Evolutionary conservation across 1,140 invertebrate genomes (phyloP), one percentile per base, ranked within the genome.

Genomic region (Sycophaga agraensis): DNA sequence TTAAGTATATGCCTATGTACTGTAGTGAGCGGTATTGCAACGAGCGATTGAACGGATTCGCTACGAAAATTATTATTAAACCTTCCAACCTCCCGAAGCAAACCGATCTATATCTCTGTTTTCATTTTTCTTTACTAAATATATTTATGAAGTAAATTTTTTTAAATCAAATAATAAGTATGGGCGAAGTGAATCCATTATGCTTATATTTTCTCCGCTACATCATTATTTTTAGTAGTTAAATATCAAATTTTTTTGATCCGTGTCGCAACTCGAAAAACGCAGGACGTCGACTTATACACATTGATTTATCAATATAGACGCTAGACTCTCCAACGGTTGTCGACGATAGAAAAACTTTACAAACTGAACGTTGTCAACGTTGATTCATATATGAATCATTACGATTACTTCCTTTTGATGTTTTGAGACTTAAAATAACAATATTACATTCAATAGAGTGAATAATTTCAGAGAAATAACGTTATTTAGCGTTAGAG

Each of bases 231-330:
- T 11, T 28, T 54, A n/a, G n/a, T n/a, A n/a, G n/a, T n/a, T 58
- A 12, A 58, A 19, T 46, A 43, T 46, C 42, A 37, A 37, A 57
- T 14, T 1, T 57, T n/a, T 46, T 57, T 46, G 22, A 58, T 48
- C 16, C 22, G 34, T 45, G n/a, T 21, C 28, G 22, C 45, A 58
- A 58, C 17, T 39, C 9, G 31, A 58, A 58, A 58, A 48, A 39
- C 21, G n/a, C 34, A 22, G 12, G 34, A 46, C 24, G 19, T 16
- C 9, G 16, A 43, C n/a, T 22, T 55, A 43, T 2, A 26, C 12
- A 19, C 40, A n/a, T 22, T 9, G 16, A 46, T 46, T 46, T 35
- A 19, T 34, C 2, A n/a, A n/a, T n/a, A n/a, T n/a, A 1, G 19
- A 21, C 6, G 17, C 53, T 56, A 39, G 53, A 56, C 53, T 45